Base-by-base conservation (phyloP, 2,113 vertebrate genomes). In the Callipepla californica region DNA sequence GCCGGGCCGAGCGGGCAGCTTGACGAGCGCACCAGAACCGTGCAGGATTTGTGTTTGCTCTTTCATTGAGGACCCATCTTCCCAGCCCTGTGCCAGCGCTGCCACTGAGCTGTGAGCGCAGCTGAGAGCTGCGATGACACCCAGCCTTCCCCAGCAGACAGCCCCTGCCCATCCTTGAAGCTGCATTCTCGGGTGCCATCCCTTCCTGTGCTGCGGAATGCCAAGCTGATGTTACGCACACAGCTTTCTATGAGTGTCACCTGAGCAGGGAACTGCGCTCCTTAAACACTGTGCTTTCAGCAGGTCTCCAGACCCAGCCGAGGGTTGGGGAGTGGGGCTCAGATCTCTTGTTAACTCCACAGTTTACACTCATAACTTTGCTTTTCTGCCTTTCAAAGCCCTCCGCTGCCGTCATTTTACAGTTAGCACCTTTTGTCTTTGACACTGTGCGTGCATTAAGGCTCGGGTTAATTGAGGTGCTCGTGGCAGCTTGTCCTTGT, bases 401-500 rank as follows among this genome's bases (percentile, higher is more conserved):
- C 3, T 22, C 89, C 25, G 4, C 70, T 23, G 91, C 53, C 47
- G 42, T 36, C 81, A 44, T 92, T 96, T 72, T 74, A 58, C 22
- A 53, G 10, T 6, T 19, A 32, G 55, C 16, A 32, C 67, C 69
- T 75, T 66, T n/a, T 2, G 77, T 81, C 58, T 78, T 87, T 90
- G 72, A 75, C 72, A n/a, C 22, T 48, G 17, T 82, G 68, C 40
- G 11, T 45, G 34, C 90, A n/a, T 85, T 83, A 65, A 72, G 70
- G 72, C 77, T 34, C 82, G 93, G 75, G 73, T 86, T 89, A 88
- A 94, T 78, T 82, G 77, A 93, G 68, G 62, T 66, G 66, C 47
- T 94, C 72, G 61, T 63, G 88, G 82, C 77, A 95, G 80, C 93
- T 94, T 91, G 88, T 89, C 92, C 78, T 94, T 81, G 72, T 67